Conservation (phyloP, 2,888 invertebrate genomes). For the Drosophila fungiperda region DNA sequence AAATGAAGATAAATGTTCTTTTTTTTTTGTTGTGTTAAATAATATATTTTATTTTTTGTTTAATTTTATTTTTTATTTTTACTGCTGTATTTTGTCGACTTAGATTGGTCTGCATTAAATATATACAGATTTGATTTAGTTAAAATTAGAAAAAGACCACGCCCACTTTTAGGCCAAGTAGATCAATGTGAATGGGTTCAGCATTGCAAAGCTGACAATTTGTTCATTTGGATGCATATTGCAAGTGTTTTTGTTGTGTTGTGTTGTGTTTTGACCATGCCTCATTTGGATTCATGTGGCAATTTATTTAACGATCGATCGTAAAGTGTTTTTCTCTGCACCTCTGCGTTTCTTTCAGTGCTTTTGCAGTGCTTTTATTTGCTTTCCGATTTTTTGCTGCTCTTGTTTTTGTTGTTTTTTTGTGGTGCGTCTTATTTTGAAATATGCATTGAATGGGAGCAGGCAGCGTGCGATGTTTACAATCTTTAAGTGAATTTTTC, state of each 20-base stretch:
- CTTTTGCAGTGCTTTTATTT: slow-evolving; percentile 32
- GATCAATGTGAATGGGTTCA: slow-evolving; percentile 6
- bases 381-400: slow-evolving; percentile 46
- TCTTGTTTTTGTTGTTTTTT: slow-evolving; percentile 22
- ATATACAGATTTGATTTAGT: not conserved
- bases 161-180: not conserved
- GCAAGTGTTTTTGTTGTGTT: slow-evolving; percentile 30
- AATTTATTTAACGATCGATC: slow-evolving; percentile 83
- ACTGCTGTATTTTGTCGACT: not conserved
- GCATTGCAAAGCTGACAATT: slow-evolving; percentile 1
- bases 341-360: slow-evolving; percentile 43
- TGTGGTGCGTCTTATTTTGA: slow-evolving; percentile 24
- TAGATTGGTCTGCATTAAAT: not conserved
- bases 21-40: not conserved
- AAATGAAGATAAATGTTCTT: not conserved
- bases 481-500: slow-evolving; percentile 80
- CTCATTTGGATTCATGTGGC: slow-evolving; percentile 80
- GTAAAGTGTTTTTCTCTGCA: slow-evolving; percentile 72
- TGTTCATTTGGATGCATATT: not conserved
- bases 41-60: not conserved
- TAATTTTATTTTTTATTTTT: not conserved
- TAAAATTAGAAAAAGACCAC: not conserved
- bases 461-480: slow-evolving; percentile 64
- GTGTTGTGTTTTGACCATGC: slow-evolving; percentile 73
- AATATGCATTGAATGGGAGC: slow-evolving; percentile 50